These are phyloP conservation scores for Deilephila elpenor DNA, from an alignment of 2,888 invertebrate species.

Conservation along the genomic window DNA sequence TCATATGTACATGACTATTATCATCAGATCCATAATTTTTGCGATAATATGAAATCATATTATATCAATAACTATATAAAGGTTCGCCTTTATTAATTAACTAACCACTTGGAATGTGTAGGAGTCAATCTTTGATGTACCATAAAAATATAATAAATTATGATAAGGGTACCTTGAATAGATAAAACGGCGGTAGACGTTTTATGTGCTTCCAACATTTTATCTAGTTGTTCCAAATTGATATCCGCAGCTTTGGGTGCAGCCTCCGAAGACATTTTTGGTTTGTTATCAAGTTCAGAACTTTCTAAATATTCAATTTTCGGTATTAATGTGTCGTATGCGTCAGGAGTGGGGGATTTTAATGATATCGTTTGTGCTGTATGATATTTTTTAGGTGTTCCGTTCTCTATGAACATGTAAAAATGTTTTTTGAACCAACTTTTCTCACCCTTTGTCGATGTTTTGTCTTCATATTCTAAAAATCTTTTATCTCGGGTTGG, in stretches of 20 bases:
- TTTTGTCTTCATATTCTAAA: conserved; percentile 64
- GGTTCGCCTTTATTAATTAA: too few relatives aligned
- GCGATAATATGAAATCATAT: too few relatives aligned
- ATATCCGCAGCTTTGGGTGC: conserved; percentile 32
- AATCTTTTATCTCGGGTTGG: conserved; percentile 50
- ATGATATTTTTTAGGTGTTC: conserved; percentile 64
- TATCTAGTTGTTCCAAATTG: conserved; percentile 37
- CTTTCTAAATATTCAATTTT: neutral
- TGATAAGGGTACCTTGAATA: neutral
- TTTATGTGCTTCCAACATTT: conserved; percentile 9
- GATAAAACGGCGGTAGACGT: neutral
- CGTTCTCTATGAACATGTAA: conserved; percentile 63
- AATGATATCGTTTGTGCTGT: conserved; percentile 63
- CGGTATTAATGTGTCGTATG: neutral
- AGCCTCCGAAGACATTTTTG: neutral
- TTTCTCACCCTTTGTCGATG: conserved; percentile 69
- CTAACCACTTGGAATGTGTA: too few relatives aligned
- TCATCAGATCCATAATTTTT: too few relatives aligned
- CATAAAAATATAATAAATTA: neutral
- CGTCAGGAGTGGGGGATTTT: conserved; percentile 48
- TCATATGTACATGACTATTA: too few relatives aligned
- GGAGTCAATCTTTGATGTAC: too few relatives aligned
- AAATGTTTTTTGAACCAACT: conserved; percentile 76
- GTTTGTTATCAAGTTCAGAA: neutral
- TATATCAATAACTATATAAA: too few relatives aligned